phyloP scores from a whole-genome alignment of 64 coral and sea anemone genomes.

The Dendrophyllia cribrosa region DNA sequence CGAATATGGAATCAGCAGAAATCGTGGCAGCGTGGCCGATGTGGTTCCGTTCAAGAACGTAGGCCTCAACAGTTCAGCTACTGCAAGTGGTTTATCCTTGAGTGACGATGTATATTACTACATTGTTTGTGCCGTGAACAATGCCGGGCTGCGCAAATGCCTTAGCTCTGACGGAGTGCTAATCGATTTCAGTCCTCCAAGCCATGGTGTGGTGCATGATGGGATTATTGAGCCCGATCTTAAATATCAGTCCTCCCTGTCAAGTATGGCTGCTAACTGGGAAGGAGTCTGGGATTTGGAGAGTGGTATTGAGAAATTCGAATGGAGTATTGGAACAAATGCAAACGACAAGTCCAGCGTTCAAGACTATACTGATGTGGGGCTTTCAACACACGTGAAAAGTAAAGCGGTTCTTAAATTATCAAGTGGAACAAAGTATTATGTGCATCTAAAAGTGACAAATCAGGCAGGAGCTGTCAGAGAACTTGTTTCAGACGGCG shows the following conservation, averaged over 20 bases:
- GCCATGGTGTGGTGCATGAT: slow-evolving; percentile 88
- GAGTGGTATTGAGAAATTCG: slow-evolving; percentile 79
- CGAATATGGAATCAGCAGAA: slow-evolving; percentile 87
- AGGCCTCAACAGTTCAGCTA: slow-evolving; percentile 45
- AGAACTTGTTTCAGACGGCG: slow-evolving; percentile 83
- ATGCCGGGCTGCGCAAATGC: slow-evolving; percentile 79
- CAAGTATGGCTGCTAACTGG: slow-evolving; percentile 90
- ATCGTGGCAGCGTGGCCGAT: slow-evolving; percentile 55
- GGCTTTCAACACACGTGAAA: slow-evolving; percentile 88
- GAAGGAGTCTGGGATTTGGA: slow-evolving; percentile 95
- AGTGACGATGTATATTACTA: slow-evolving; percentile 89
- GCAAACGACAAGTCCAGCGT: slow-evolving; percentile 51
- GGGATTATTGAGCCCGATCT: slow-evolving; percentile 94
- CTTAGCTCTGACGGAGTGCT: slow-evolving; percentile 88
- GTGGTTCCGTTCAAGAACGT: slow-evolving; percentile 58
- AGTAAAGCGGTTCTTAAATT: slow-evolving; percentile 63
- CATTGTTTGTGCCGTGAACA: slow-evolving; percentile 91
- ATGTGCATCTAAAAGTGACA: slow-evolving; percentile 69
- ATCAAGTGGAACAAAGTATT: slow-evolving; percentile 74
- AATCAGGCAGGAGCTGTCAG: slow-evolving; percentile 82
- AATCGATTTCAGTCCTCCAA: slow-evolving; percentile 82
- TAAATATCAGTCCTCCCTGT: slow-evolving; percentile 77
- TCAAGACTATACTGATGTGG: slow-evolving; percentile 67
- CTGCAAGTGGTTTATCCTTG: slow-evolving; percentile 61
- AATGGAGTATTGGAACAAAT: slow-evolving; percentile 85